Conservation (phyloP, 2,113 vertebrate species). For the Pholis gunnellus region DNA sequence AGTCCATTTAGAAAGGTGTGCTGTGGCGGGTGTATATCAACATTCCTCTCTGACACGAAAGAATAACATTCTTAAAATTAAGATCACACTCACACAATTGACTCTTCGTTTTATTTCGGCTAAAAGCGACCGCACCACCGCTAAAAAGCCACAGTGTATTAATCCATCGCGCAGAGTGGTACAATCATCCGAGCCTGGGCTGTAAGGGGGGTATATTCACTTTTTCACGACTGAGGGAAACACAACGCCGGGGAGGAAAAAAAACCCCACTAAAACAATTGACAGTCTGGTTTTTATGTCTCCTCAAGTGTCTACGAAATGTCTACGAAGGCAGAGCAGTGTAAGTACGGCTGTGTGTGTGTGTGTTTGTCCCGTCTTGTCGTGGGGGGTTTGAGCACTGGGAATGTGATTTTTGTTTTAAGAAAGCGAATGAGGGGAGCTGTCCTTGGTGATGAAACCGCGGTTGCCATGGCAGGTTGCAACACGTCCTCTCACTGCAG, state of each 20-base stretch:
- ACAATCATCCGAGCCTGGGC: slow-evolving; percentile 77
- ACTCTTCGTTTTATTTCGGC: slow-evolving; percentile 6
- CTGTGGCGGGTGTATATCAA: slow-evolving; percentile 24
- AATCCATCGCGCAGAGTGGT: slow-evolving; percentile 75
- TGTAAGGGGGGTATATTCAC: slow-evolving; percentile 74
- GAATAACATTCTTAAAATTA: background rate
- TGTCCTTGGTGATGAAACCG: slow-evolving; percentile 88
- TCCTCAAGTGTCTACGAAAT: slow-evolving; percentile 82
- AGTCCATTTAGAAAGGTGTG: slow-evolving; percentile 82
- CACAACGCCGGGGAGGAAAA: slow-evolving; percentile 73
- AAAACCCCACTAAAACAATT: slow-evolving; percentile 64
- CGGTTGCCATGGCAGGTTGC: slow-evolving; percentile 83
- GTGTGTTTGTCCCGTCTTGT: slow-evolving; percentile 13
- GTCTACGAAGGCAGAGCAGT: slow-evolving; percentile 98
- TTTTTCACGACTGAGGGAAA: slow-evolving; percentile 82
- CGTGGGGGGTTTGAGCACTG: slow-evolving; percentile 29
- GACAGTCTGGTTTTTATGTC: slow-evolving; percentile 71
- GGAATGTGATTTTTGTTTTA: slow-evolving; percentile 50
- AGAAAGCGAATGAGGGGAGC: slow-evolving; percentile 73
- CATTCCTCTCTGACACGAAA: background rate
- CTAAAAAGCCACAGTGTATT: slow-evolving; percentile 18
- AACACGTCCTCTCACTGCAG: slow-evolving; percentile 86
- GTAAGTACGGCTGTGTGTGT: slow-evolving; percentile 85
- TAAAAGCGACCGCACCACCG: slow-evolving; percentile 30
- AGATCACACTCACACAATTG: background rate